These are phyloP conservation scores for Spatula versicolor DNA, from an alignment of 2,797 vertebrate genomes.

Conservation along the genomic window DNA sequence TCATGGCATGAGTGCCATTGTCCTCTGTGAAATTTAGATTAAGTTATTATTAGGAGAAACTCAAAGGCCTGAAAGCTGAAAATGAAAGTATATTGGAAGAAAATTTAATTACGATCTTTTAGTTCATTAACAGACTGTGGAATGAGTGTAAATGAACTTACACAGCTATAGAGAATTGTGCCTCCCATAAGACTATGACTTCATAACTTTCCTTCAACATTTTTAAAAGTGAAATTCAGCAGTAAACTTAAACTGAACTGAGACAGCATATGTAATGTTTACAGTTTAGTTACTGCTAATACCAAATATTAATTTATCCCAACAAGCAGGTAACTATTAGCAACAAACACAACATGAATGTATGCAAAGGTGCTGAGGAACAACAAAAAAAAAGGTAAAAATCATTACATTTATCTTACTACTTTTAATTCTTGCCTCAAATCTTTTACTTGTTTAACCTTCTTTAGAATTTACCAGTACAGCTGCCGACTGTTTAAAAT, in stretches of 20 bases:
- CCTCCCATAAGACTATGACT: not conserved
- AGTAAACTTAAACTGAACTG: constrained; percentile 25
- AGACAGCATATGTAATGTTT: constrained; percentile 51
- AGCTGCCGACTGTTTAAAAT: constrained; percentile 5
- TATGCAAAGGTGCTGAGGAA: not conserved
- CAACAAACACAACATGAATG: constrained; percentile 16
- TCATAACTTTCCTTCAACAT: not conserved
- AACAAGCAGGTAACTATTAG: constrained; percentile 61
- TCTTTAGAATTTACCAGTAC: not conserved
- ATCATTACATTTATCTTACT: not conserved
- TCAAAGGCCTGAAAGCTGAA: not conserved
- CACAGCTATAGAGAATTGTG: not conserved
- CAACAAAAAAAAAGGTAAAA: not conserved
- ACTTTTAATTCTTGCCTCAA: not conserved
- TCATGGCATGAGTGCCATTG: not conserved
- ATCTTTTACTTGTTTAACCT: not conserved
- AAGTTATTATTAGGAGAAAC: not conserved
- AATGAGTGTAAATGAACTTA: not conserved
- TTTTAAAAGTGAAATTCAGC: not conserved
- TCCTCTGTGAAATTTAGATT: not conserved
- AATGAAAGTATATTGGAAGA: not conserved
- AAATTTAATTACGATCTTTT: constrained; percentile 18
- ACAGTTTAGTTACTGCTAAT: constrained; percentile 35
- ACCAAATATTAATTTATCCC: constrained; percentile 44
- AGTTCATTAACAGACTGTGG: not conserved